Conservation (phyloP, 2,888 invertebrate species). For the Galerucella pusilla region DNA sequence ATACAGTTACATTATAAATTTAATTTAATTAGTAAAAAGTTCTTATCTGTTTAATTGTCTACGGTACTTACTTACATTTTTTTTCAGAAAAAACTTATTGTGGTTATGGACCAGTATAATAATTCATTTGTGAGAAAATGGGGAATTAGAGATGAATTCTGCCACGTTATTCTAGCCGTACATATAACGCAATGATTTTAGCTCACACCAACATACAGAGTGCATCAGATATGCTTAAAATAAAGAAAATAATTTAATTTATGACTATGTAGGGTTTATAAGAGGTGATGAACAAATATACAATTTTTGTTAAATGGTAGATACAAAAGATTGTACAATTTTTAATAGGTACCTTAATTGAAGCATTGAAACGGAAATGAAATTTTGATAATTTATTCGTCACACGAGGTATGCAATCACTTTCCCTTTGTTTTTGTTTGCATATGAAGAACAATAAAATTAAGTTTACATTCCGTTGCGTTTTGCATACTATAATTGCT, state of each 20-base stretch:
- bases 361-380: neutral
- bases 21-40: conserved; percentile 7
- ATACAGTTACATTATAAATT: conserved; percentile 3
- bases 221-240: no score
- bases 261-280: no score
- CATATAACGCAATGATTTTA: neutral
- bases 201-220: neutral
- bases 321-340: no score
- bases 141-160: neutral
- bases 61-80: neutral
- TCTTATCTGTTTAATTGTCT: neutral
- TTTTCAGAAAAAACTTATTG: neutral
- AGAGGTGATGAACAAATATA: no score
- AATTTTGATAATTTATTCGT: neutral
- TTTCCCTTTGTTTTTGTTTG: neutral
- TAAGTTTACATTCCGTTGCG: neutral
- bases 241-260: no score
- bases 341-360: no score
- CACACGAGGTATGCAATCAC: neutral
- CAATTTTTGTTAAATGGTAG: no score
- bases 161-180: neutral
- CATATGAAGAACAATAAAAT: neutral
- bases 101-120: conserved; percentile 1
- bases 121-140: conserved; percentile 8
- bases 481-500: neutral